A percentile compares a stretch with the other conserved stretches of the same genome.
phyloP scores from a whole-genome alignment of 1,140 invertebrate species.

The Elymnias hypermnestra region DNA sequence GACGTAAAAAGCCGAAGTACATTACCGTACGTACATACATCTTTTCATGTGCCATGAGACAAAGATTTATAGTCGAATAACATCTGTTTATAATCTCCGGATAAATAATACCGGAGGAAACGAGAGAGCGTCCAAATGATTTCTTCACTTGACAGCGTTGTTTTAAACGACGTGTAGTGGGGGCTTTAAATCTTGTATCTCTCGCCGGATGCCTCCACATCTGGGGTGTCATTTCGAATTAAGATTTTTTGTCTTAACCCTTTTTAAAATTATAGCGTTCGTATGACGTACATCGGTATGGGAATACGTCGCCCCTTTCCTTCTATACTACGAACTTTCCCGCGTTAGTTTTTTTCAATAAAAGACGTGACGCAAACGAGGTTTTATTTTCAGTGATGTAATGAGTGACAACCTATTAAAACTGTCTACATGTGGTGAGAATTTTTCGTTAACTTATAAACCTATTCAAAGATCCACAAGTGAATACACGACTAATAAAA shows the following conservation, averaged over 20 bases:
- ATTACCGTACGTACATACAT: slow-evolving; percentile 2
- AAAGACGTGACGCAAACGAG: slow-evolving; percentile 8
- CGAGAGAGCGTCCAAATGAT: slow-evolving; percentile 35
- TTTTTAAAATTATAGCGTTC: slow-evolving; percentile 59
- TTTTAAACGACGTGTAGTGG: slow-evolving; percentile 49
- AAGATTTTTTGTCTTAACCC: slow-evolving; percentile 60
- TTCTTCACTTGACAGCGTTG: slow-evolving; percentile 44
- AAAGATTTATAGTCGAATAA: slow-evolving; percentile 57
- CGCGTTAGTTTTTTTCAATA: slow-evolving; percentile 10
- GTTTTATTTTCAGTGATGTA: slow-evolving; percentile 11
- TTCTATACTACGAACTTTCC: slow-evolving; percentile 1
- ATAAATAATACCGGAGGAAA: slow-evolving; percentile 60
- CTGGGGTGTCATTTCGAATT: slow-evolving; percentile 65
- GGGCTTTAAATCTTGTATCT: slow-evolving; percentile 38
- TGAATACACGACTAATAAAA: no score
- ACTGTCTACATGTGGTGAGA: no score
- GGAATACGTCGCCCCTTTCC: slow-evolving; percentile 45
- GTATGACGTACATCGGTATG: slow-evolving; percentile 46
- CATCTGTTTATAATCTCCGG: slow-evolving; percentile 63
- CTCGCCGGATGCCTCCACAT: slow-evolving; percentile 58
- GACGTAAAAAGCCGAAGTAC: not conserved
- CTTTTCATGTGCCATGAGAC: slow-evolving; percentile 22
- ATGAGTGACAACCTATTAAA: not conserved
- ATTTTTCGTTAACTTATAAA: no score
- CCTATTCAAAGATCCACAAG: no score